Base-by-base conservation (phyloP, 92 coral and sea anemone species). In the Epizoanthus rinbou region DNA sequence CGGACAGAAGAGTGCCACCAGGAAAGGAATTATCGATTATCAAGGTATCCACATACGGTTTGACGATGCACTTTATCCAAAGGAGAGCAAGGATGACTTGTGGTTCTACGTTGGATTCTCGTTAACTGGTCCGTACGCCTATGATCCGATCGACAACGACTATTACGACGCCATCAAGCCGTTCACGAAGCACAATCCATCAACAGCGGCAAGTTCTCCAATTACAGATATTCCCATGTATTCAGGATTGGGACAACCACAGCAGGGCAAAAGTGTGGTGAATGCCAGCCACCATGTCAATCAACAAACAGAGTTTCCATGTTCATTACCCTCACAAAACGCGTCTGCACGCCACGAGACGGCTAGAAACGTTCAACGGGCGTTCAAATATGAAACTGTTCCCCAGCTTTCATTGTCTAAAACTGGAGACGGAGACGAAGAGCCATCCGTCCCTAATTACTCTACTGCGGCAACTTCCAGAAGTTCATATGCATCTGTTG, bases 81-180 rank as follows among this genome's bases (percentile, higher is more conserved):
- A 89, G 6, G 85, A 89, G 71, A 89, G 92, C 71, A 86, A 87
- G 64, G 92, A 89, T 28, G 90, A 89, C 64, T 74, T 89, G 74
- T 89, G 90, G 92, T 89, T 89, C 67, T 89, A 87, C 45, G 76
- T 89, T 63, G 92, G 92, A 18, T 89, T 89, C 59, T 68, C 92
- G n/a, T 64, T 89, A 10, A 79, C 84, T 64, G 92, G 92, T 5
- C 92, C 92, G 16, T 89, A 89, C 43, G 92, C 92, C n/a, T 89
- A 82, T 69, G 92, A 89, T 58, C 92, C 92, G 56, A 81, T 89
- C 17, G 92, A 89, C 39, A 84, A 79, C 15, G 92, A 89, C 58
- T 75, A 72, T 13, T 86, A 86, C 67, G 64, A 56, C 39, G 52
- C 57, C 66, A 45, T 89, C 66, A 60, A 23, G 10, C 24, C 64